Evolutionary conservation across 2,888 invertebrate species (phyloP).

Genomic region (Apodemia mormo): DNA sequence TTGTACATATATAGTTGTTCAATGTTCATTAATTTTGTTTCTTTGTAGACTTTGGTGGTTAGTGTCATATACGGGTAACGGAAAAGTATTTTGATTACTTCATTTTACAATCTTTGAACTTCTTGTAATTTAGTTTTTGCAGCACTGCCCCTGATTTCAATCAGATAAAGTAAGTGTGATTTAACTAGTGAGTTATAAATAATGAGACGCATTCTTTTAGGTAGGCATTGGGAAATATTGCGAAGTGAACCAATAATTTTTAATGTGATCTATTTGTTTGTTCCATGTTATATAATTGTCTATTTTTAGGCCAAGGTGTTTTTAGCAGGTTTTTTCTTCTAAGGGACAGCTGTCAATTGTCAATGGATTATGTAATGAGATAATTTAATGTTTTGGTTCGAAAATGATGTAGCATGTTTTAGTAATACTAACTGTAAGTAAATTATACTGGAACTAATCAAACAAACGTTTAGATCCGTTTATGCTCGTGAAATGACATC

Average conservation of each 20-base stretch:
- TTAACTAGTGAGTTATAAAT: conserved; percentile 29
- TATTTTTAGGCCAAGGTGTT: conserved; percentile 9
- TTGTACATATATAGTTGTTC: too few relatives aligned
- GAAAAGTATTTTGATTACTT: conserved; percentile 23
- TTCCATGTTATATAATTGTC: too few relatives aligned
- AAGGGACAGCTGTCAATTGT: not conserved
- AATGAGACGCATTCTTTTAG: conserved; percentile 7
- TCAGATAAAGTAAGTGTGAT: conserved; percentile 26
- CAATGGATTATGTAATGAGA: not conserved
- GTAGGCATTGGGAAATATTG: conserved; percentile 15
- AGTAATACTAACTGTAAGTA: not conserved
- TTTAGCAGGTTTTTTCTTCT: not conserved
- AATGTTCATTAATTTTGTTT: too few relatives aligned
- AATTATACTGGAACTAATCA: too few relatives aligned
- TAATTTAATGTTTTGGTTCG: not conserved
- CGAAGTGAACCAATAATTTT: not conserved
- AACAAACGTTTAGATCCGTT: too few relatives aligned
- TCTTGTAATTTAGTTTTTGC: conserved; percentile 20
- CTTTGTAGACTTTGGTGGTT: conserved; percentile 17
- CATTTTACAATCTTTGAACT: conserved; percentile 24
- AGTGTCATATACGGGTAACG: conserved; percentile 18
- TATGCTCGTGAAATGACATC: too few relatives aligned
- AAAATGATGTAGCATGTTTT: too few relatives aligned
- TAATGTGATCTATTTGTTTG: not conserved
- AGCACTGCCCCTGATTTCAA: conserved; percentile 25